Base-by-base conservation (phyloP, 1,140 invertebrate species). In the Leucophenga varia region DNA sequence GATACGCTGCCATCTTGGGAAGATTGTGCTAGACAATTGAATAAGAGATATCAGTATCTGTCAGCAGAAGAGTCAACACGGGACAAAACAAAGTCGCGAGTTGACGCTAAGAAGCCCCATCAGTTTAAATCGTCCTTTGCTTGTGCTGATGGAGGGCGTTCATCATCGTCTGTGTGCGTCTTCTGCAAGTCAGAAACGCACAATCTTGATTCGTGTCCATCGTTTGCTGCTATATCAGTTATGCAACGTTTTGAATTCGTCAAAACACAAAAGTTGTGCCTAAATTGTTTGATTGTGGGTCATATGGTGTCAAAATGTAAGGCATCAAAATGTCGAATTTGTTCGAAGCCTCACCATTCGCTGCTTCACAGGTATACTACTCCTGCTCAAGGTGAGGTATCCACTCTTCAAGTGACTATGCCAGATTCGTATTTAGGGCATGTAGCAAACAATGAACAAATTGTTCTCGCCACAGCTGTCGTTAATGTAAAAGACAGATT, bases 21-120 rank as follows among this genome's bases (percentile, higher is more conserved):
- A 20, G 41, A 43, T n/a, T 49, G 30, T 22, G 43, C 18, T n/a
- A 10, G 14, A n/a, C 28, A 25, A 9, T 34, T 43, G 18, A 43
- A 43, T 17, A 43, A 43, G 32, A 9, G 39, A 12, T 36, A 49
- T 28, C 39, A 49, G 28, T 30, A 49, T 9, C 14, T 42, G 13
- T 21, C 46, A 6, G 38, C 46, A 6, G 38, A 48, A 40, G 38
- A 48, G 19, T 20, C 30, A 20, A 38, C 36, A 20, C 17, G 36
- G 25, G 14, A 2, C 6, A 19, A 41, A 40, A 16, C n/a, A 19
- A 17, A 16, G 37, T 28, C 3, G 18, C 10, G 39, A 42, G 4
- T 6, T 28, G 13, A 28, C 8, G n/a, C n/a, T n/a, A 28, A 28
- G 14, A 10, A 42, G n/a, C n/a, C n/a, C n/a, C n/a, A 28, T 14